Evolutionary conservation across 2,797 vertebrate genomes (phyloP).

Genomic region (Schizopygopsis malacanthus): DNA sequence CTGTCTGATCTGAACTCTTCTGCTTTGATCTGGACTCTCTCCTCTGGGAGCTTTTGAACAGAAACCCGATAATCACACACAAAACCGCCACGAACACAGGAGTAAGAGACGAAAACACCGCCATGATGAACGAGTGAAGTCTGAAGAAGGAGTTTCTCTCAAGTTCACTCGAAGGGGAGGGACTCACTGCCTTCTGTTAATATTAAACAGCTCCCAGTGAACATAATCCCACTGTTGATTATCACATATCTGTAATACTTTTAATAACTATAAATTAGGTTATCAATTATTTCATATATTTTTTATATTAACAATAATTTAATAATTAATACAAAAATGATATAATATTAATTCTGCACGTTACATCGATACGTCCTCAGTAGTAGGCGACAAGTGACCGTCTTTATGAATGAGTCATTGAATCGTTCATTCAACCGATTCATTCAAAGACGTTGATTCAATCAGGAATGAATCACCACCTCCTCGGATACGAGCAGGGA

Average conservation of each 20-base stretch:
- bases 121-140: constrained; percentile 73
- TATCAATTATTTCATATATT: neutral
- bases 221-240: neutral
- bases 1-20: constrained; percentile 31
- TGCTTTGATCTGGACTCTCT: constrained; percentile 25
- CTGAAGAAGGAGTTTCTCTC: constrained; percentile 6
- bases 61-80: constrained; percentile 81
- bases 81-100: constrained; percentile 82
- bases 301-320: neutral
- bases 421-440: neutral
- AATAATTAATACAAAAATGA: neutral
- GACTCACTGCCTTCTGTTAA: constrained; percentile 20
- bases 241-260: neutral
- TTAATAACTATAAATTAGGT: neutral
- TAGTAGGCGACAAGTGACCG: neutral
- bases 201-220: constrained; percentile 13
- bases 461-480: neutral
- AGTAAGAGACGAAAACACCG: constrained; percentile 81
- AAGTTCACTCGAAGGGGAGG: constrained; percentile 1
- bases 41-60: constrained; percentile 74
- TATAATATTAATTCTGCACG: neutral
- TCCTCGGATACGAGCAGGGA: too few species aligned
- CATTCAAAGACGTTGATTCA: neutral
- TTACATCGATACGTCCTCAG: neutral
- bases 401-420: neutral